A percentile compares a stretch with the other conserved stretches of the same genome.
phyloP scores from a whole-genome alignment of 2,888 invertebrate species.

The Macrostomum cliftonense region DNA sequence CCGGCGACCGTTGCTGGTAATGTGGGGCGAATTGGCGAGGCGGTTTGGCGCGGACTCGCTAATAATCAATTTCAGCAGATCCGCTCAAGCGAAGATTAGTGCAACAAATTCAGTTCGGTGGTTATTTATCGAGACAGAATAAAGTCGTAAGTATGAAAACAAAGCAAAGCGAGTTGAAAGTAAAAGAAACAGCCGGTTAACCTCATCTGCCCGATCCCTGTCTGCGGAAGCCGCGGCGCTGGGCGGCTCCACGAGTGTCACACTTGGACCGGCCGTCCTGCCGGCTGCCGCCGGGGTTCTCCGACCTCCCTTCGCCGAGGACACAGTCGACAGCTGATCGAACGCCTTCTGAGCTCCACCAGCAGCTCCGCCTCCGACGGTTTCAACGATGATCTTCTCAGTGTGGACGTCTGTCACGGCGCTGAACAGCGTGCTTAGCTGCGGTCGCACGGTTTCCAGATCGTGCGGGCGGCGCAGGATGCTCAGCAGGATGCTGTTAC shows the following conservation, averaged over 20 bases:
- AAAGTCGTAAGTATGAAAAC: too few species aligned
- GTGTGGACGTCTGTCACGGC: not conserved
- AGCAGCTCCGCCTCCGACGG: not conserved
- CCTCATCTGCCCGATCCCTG: not conserved
- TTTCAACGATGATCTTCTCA: not conserved
- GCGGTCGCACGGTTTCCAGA: slow-evolving; percentile 30
- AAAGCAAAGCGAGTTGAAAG: too few species aligned
- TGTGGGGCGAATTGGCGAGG: too few species aligned
- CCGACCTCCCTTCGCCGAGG: not conserved
- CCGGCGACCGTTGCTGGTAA: too few species aligned
- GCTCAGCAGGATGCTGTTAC: slow-evolving; percentile 30
- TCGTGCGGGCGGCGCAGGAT: slow-evolving; percentile 30
- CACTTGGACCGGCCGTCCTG: not conserved
- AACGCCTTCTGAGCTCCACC: not conserved
- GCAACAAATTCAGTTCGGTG: too few species aligned
- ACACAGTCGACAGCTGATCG: not conserved
- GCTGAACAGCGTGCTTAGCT: slow-evolving; percentile 18
- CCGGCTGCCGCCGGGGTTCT: not conserved
- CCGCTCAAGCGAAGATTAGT: too few species aligned
- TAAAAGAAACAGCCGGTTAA: too few species aligned
- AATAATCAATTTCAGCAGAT: too few species aligned
- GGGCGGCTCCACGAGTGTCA: not conserved
- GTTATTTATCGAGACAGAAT: too few species aligned
- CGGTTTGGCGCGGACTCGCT: too few species aligned
- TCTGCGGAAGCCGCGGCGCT: not conserved